phyloP scores from a whole-genome alignment of 2,797 vertebrate genomes.

The Podarcis siculus region DNA sequence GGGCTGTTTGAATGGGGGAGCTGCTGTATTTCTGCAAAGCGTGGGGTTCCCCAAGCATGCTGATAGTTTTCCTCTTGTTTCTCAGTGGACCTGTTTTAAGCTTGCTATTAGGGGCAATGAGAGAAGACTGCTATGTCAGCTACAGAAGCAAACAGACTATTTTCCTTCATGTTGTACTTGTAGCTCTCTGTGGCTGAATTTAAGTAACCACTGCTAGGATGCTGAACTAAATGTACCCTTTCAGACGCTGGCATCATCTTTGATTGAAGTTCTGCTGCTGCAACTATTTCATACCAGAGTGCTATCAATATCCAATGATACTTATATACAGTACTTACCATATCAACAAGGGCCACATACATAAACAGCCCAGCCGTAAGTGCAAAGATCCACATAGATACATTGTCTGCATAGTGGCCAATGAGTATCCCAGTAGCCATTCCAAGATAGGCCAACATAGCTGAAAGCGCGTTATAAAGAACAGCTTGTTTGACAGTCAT shows the following conservation, averaged over 20 bases:
- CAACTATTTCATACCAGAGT: background rate
- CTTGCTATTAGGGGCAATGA: background rate
- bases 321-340: constrained; percentile 82
- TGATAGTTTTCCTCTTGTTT: background rate
- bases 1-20: background rate
- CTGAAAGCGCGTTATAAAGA: constrained; percentile 92
- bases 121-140: background rate
- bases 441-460: constrained; percentile 92
- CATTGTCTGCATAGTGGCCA: constrained; percentile 93
- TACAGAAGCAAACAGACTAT: background rate
- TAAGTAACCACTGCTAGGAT: background rate
- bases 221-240: background rate
- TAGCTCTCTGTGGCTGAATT: background rate
- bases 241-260: background rate
- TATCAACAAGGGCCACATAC: constrained; percentile 98
- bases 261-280: background rate
- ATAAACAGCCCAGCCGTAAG: constrained; percentile 96
- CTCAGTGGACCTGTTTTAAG: too few relatives aligned
- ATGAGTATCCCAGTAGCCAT: constrained; percentile 93
- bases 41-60: background rate
- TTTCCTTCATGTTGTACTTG: background rate
- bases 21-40: background rate
- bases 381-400: constrained; percentile 96
- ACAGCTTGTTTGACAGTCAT: constrained; percentile 97
- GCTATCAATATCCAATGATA: background rate